A percentile compares a stretch with the other conserved stretches of the same genome.
These are phyloP conservation scores for Pseudorectes ferrugineus DNA, from an alignment of 2,113 vertebrate species.

Conservation along the genomic window DNA sequence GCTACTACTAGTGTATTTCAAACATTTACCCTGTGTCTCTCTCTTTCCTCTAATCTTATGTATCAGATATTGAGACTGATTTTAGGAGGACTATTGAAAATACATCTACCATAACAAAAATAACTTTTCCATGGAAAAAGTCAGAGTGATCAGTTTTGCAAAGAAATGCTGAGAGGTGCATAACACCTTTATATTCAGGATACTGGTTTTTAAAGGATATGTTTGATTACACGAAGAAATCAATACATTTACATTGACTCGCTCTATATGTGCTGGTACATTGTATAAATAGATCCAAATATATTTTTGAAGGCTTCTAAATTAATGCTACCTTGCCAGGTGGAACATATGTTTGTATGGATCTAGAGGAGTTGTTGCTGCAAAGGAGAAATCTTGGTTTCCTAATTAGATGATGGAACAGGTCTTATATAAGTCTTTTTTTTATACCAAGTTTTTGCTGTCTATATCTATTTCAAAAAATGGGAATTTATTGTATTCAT, in stretches of 20 bases:
- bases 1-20: fast-evolving
- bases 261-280: background rate
- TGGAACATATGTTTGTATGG: background rate
- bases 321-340: background rate
- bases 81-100: background rate
- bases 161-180: background rate
- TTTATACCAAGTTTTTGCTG: background rate
- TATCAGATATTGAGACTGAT: background rate
- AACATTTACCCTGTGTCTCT: background rate
- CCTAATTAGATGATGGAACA: background rate
- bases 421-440: background rate
- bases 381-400: background rate
- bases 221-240: background rate
- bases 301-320: background rate
- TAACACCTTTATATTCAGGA: background rate
- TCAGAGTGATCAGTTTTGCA: background rate
- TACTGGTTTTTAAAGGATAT: background rate
- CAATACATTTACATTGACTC: background rate
- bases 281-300: background rate
- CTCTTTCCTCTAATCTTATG: background rate
- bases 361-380: background rate
- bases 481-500: background rate
- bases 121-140: background rate
- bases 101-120: background rate
- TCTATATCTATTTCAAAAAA: background rate